Evolutionary conservation across 2,888 invertebrate species (phyloP).

Genomic region (Drosophila testacea): DNA sequence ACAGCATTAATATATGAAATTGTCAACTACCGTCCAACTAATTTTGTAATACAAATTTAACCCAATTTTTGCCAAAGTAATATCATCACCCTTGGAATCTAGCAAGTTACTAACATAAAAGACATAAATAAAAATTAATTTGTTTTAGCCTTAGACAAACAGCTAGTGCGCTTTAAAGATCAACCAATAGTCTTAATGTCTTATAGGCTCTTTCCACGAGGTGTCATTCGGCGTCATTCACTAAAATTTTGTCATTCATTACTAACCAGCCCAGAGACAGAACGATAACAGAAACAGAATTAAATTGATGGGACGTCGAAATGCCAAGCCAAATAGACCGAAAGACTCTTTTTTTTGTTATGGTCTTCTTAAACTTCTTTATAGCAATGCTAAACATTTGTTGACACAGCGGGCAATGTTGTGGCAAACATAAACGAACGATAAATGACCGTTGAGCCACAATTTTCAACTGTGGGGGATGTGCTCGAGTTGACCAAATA

Average conservation of each 20-base stretch:
- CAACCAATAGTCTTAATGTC: neutral
- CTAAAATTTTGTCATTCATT: too few species aligned
- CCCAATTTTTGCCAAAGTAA: slow-evolving; percentile 6
- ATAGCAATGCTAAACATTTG: slow-evolving; percentile 34
- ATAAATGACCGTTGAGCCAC: slow-evolving; percentile 31
- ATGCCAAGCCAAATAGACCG: slow-evolving; percentile 54
- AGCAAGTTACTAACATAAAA: neutral
- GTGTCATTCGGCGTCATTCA: too few species aligned
- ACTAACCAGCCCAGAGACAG: slow-evolving; percentile 10
- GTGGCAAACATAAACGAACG: slow-evolving; percentile 43
- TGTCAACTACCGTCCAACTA: neutral
- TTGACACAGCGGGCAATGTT: slow-evolving; percentile 39
- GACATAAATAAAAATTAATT: slow-evolving; percentile 29
- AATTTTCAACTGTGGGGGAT: slow-evolving; percentile 18
- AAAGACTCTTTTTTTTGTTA: slow-evolving; percentile 22
- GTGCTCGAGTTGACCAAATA: slow-evolving; percentile 25
- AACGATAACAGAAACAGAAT: slow-evolving; percentile 50
- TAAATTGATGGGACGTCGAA: slow-evolving; percentile 59
- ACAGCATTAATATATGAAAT: neutral
- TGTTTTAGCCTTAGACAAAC: slow-evolving; percentile 21
- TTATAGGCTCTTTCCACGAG: too few species aligned
- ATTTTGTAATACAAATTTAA: neutral
- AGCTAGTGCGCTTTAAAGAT: slow-evolving; percentile 27
- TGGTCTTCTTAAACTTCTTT: slow-evolving; percentile 7
- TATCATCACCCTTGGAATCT: neutral